Conservation (phyloP, 2,113 vertebrate genomes). For the Uria lomvia region DNA sequence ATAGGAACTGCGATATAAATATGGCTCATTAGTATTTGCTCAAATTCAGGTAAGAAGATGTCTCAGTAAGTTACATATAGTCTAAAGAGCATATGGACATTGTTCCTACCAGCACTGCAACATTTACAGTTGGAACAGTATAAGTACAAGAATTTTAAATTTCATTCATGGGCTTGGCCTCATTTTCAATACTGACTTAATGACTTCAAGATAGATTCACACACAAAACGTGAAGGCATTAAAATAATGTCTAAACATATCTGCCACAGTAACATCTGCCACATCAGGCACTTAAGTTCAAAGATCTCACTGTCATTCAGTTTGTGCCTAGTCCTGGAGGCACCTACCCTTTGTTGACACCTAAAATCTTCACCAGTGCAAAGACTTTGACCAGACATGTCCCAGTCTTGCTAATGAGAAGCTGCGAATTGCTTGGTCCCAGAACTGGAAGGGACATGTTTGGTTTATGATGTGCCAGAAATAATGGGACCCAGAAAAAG, state of each 20-base stretch:
- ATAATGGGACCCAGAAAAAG: not conserved
- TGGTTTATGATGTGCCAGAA: not conserved
- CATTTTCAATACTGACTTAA: not conserved
- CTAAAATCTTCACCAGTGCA: not conserved
- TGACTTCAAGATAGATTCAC: not conserved
- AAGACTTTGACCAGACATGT: not conserved
- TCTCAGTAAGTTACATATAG: not conserved
- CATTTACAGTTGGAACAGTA: not conserved
- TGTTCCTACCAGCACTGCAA: not conserved
- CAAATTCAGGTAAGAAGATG: not conserved
- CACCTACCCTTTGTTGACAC: not conserved
- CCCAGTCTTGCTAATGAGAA: not conserved
- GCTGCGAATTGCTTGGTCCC: not conserved
- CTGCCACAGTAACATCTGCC: not conserved
- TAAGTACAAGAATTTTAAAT: not conserved
- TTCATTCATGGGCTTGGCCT: not conserved
- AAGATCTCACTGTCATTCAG: not conserved
- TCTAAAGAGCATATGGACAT: not conserved
- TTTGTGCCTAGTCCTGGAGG: not conserved
- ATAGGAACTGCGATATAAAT: not conserved
- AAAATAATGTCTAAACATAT: not conserved
- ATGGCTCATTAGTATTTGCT: not conserved
- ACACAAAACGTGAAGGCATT: not conserved
- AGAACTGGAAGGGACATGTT: not conserved
- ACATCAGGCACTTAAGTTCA: not conserved